These are phyloP conservation scores for Conger conger DNA, from an alignment of 2,113 vertebrate species.

Conservation along the genomic window DNA sequence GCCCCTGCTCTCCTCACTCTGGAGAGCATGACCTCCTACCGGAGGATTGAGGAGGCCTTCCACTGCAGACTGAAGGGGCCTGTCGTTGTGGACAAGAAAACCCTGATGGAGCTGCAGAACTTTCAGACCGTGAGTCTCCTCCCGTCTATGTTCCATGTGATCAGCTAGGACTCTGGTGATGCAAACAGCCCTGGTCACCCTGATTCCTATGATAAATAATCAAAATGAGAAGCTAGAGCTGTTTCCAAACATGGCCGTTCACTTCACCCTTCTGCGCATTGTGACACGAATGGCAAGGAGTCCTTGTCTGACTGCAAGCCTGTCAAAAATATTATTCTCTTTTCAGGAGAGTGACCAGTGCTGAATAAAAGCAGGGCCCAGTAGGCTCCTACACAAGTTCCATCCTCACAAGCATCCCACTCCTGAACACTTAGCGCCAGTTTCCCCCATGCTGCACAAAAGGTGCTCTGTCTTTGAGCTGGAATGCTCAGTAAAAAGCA, in stretches of 20 bases:
- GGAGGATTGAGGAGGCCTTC: slow-evolving; percentile 81
- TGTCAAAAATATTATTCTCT: slow-evolving; percentile 1
- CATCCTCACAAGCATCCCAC: slow-evolving; percentile 59
- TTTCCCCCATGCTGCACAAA: slow-evolving; percentile 65
- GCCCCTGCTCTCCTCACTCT: slow-evolving; percentile 72
- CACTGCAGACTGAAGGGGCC: slow-evolving; percentile 86
- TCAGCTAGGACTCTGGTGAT: background rate
- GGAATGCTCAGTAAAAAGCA: slow-evolving; percentile 62
- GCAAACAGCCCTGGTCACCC: background rate
- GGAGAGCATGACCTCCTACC: slow-evolving; percentile 62
- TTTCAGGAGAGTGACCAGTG: slow-evolving; percentile 23
- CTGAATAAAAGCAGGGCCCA: slow-evolving; percentile 47
- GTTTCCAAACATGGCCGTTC: background rate
- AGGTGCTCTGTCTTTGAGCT: slow-evolving; percentile 70
- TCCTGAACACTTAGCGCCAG: slow-evolving; percentile 60
- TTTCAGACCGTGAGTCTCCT: slow-evolving; percentile 85
- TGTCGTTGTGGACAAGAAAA: slow-evolving; percentile 83
- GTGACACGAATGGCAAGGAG: too few relatives aligned
- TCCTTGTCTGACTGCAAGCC: background rate
- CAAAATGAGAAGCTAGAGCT: background rate
- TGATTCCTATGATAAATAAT: slow-evolving; percentile 9
- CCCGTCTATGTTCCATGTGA: background rate
- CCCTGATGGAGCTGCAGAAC: slow-evolving; percentile 86
- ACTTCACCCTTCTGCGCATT: background rate
- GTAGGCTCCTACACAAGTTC: slow-evolving; percentile 45